Percentiles rank a stretch among this genome's conserved stretches.
Conservation (phyloP, 37 sponge, comb jelly and placozoan species). For the Halichondria panicea region DNA sequence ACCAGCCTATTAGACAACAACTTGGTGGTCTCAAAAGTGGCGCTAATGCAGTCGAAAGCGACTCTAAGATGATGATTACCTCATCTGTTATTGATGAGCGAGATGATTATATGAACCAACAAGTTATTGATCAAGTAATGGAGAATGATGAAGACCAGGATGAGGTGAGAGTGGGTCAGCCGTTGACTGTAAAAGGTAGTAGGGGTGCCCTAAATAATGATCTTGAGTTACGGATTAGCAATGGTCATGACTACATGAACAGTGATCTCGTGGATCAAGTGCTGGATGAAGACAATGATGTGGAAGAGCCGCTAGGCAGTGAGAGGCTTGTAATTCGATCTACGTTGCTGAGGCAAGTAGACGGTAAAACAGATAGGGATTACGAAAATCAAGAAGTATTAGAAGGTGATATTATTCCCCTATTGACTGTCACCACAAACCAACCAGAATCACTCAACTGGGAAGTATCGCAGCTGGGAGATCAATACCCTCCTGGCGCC, state of each 20-base stretch:
- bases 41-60: not conserved
- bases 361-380: constrained; percentile 4
- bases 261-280: constrained; percentile 12
- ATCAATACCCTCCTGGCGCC: not conserved
- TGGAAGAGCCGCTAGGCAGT: not conserved
- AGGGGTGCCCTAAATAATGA: too few species aligned
- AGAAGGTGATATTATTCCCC: constrained; percentile 49
- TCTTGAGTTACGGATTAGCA: not conserved
- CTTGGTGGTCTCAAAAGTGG: not conserved
- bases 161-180: not conserved
- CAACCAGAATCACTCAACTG: not conserved
- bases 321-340: constrained; percentile 11
- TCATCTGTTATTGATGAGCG: not conserved
- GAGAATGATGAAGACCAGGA: not conserved
- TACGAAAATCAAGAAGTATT: constrained; percentile 50
- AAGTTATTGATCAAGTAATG: not conserved
- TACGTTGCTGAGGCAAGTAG: not conserved
- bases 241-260: constrained; percentile 14
- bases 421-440: not conserved
- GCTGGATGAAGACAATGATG: constrained; percentile 20
- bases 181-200: too few species aligned
- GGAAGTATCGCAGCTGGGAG: not conserved
- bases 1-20: not conserved
- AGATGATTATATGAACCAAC: constrained; percentile 18
- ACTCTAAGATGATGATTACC: not conserved